Base-by-base conservation (phyloP, 1,140 invertebrate genomes). In the Triops longicaudatus region DNA sequence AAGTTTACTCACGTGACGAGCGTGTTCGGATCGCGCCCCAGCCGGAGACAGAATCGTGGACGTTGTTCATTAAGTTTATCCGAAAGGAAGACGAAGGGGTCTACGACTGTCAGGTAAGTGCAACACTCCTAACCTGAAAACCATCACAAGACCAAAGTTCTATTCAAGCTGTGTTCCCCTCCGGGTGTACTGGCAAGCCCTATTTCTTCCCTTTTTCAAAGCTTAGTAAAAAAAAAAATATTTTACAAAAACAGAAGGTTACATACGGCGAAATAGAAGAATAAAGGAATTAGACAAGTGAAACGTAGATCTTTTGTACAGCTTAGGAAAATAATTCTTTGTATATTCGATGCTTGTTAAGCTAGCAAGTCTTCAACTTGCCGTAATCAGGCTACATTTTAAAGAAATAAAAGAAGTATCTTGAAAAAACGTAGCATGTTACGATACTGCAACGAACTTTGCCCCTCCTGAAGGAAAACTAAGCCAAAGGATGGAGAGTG, bases 31-130 rank as follows among this genome's bases (percentile, higher is more conserved):
- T 77, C 43, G 79, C 77, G 11, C 80, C 80, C 76, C 81, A 79
- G 76, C 80, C 81, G n/a, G 80, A 81, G n/a, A 77, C 81, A 0
- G 82, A 84, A 75, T 73, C 74, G 12, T 86, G 85, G 85, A 83
- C 83, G 42, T 80, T 86, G 50, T 80, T 84, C 42, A 85, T 86
- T 44, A 83, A 82, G 71, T 84, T 83, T 78, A 82, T 85, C 1
- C 80, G 83, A 77, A 75, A 79, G 6, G 78, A 78, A 31, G 84
- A 85, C 79, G 82, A 82, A 37, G 85, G 84, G 14, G 77, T 82
- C 9, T 85, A 85, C 77, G 84, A 85, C 74, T 85, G 84, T 79
- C 84, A 85, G 79, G 81, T 85, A 77, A 28, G 31, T 7, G 31
- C 74, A 75, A 73, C 28, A 12, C 10, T 22, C 50, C 50, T 22